Evolutionary conservation across 2,113 vertebrate genomes (phyloP).

Genomic region (Cheirogaleus medius): DNA sequence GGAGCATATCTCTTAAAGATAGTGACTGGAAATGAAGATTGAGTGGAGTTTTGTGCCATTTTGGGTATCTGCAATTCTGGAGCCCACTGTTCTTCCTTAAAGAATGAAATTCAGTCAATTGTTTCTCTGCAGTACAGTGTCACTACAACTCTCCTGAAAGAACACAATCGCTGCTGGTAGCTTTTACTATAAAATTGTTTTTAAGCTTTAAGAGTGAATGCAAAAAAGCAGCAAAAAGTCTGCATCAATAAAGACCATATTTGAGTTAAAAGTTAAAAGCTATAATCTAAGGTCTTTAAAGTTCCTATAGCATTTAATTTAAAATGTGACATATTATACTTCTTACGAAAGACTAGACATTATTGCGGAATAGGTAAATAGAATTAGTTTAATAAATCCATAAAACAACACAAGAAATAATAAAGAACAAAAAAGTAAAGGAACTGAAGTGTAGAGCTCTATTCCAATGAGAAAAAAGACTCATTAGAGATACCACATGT

Average conservation of each 20-base stretch:
- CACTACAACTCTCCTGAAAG: not conserved
- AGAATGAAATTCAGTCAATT: not conserved
- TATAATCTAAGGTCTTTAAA: not conserved
- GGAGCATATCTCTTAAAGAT: not conserved
- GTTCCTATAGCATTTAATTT: not conserved
- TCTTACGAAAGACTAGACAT: not conserved
- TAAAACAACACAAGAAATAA: not conserved
- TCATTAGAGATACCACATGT: not conserved
- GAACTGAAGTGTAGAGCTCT: not conserved
- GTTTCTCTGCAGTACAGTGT: not conserved
- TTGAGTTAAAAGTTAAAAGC: not conserved
- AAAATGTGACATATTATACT: not conserved
- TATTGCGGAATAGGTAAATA: not conserved
- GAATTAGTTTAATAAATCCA: not conserved
- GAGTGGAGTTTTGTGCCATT: not conserved
- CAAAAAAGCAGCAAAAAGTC: not conserved
- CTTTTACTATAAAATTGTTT: not conserved
- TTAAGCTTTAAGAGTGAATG: not conserved
- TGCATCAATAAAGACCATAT: not conserved
- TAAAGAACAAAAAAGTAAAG: not conserved
- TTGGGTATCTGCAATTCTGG: not conserved
- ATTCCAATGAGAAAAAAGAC: not conserved
- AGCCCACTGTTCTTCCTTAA: not conserved
- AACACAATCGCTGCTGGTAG: not conserved
- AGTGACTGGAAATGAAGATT: not conserved